Percentiles rank a stretch among this genome's conserved stretches.
These are phyloP conservation scores for Telmatochromis sp. DNA, from an alignment of 2,113 vertebrate species.

Conservation along the genomic window DNA sequence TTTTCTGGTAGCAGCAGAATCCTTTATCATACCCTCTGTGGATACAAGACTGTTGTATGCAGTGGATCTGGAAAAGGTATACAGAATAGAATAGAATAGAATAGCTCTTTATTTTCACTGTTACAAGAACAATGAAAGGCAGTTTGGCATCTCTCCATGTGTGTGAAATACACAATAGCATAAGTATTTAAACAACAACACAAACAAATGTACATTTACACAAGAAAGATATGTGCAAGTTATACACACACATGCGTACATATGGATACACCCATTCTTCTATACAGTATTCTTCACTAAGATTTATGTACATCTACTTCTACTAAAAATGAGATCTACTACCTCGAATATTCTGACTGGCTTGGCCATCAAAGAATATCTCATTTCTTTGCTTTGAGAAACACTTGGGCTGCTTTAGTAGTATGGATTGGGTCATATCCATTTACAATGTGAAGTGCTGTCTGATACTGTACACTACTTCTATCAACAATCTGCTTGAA, in stretches of 20 bases:
- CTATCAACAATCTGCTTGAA: background rate
- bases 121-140: background rate
- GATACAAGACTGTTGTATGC: background rate
- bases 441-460: background rate
- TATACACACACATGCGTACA: accelerated
- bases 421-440: background rate
- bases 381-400: background rate
- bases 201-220: background rate
- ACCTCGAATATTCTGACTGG: accelerated
- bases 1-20: background rate
- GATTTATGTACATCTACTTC: background rate
- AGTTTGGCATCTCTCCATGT: background rate
- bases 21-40: background rate
- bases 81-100: background rate
- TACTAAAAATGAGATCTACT: background rate
- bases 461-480: background rate
- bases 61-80: background rate
- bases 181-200: background rate
- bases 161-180: accelerated
- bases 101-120: background rate
- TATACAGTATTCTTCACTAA: background rate
- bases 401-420: background rate
- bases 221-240: background rate
- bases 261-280: background rate
- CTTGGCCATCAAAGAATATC: background rate